phyloP scores from a whole-genome alignment of 2,888 invertebrate genomes.

The Microplitis manilae region DNA sequence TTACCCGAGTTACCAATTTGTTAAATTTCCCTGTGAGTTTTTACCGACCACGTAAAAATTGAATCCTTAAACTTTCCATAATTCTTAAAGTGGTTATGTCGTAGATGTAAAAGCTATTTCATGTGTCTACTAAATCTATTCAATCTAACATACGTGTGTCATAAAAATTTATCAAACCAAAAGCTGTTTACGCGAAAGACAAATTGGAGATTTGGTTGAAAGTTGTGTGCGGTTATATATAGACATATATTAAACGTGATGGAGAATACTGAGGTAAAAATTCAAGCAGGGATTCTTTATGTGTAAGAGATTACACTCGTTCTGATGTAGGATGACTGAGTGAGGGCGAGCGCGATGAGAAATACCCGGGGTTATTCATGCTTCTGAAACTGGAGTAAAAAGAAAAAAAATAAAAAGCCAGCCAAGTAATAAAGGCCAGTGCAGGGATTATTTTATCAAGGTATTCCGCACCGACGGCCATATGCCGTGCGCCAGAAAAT shows the following conservation, averaged over 20 bases:
- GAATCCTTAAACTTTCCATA: not conserved
- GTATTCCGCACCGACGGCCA: slow-evolving; percentile 30
- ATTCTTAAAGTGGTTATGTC: not conserved
- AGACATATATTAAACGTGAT: slow-evolving; percentile 3
- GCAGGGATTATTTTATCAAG: slow-evolving; percentile 42
- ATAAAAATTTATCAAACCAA: not conserved
- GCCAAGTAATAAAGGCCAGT: slow-evolving; percentile 35
- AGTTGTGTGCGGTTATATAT: slow-evolving; percentile 1
- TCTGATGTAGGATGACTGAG: not conserved
- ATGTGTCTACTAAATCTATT: not conserved
- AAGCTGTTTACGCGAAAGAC: not conserved
- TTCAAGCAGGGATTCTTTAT: slow-evolving; percentile 40
- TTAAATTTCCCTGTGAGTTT: not conserved
- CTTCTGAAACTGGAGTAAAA: slow-evolving; percentile 1
- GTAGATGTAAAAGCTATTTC: not conserved
- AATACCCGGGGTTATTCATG: not conserved
- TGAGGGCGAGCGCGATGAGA: slow-evolving; percentile 4
- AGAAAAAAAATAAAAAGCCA: slow-evolving; percentile 13
- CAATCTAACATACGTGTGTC: not conserved
- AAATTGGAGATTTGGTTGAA: not conserved
- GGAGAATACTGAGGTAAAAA: slow-evolving; percentile 29
- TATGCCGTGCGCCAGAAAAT: slow-evolving; percentile 19
- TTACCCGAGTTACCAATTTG: not conserved
- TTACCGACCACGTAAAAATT: not conserved
- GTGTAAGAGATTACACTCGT: slow-evolving; percentile 33